Percentiles rank a stretch among this genome's conserved stretches.
Conservation (phyloP, 2,888 invertebrate species). For the Danaus chrysippus region DNA sequence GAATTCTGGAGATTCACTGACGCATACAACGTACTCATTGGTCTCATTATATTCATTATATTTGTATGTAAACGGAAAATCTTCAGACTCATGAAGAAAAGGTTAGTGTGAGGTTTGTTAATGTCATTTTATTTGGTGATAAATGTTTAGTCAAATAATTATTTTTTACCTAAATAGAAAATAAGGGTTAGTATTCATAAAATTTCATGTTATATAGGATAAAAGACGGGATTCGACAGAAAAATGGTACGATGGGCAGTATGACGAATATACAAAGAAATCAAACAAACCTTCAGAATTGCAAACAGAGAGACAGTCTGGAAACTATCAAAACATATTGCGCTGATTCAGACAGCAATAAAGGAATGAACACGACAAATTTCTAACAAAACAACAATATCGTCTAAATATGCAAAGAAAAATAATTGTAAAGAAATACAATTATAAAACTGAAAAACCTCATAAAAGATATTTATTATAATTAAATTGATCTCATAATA, state of each 20-base stretch:
- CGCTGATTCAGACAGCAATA: conserved; percentile 26
- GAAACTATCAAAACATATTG: conserved; percentile 29
- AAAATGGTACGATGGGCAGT: conserved; percentile 25
- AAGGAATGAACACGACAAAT: conserved; percentile 25
- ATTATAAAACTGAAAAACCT: background rate
- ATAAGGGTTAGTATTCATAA: conserved; percentile 8
- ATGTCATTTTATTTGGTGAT: background rate
- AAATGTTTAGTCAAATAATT: too few species aligned
- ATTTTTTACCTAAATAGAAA: background rate
- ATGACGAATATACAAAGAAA: conserved; percentile 19
- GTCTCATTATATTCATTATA: conserved; percentile 84
- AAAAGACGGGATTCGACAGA: conserved; percentile 33
- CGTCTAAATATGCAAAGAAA: background rate
- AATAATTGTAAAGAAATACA: background rate
- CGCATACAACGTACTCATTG: conserved; percentile 83
- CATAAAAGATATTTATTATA: too few species aligned
- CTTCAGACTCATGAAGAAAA: conserved; percentile 79
- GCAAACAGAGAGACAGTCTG: conserved; percentile 29
- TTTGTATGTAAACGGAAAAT: conserved; percentile 86
- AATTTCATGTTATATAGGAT: conserved; percentile 34
- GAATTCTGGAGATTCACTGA: conserved; percentile 81
- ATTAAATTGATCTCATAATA: too few species aligned
- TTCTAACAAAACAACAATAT: conserved; percentile 21
- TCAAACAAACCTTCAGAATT: conserved; percentile 19
- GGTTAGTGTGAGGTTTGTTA: conserved; percentile 51